Conservation (phyloP, 2,888 invertebrate species). For the Beris chalybata region DNA sequence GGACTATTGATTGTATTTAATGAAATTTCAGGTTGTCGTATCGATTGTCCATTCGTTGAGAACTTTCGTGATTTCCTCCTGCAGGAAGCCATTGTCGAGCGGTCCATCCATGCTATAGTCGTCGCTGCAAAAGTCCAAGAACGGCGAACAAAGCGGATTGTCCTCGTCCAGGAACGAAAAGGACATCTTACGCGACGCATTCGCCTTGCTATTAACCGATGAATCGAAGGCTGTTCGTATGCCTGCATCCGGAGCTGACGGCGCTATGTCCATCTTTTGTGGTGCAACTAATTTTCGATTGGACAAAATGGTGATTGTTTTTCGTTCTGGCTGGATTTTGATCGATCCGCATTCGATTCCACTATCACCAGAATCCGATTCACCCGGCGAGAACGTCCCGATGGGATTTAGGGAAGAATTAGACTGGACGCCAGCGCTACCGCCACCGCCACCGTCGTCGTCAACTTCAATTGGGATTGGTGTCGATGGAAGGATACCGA, state of each 20-base stretch:
- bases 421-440: not conserved
- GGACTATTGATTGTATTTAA: too few species aligned
- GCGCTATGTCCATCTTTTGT: not conserved
- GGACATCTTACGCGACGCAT: constrained; percentile 25
- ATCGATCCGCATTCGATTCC: constrained; percentile 49
- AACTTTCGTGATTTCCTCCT: constrained; percentile 48
- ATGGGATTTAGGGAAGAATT: not conserved
- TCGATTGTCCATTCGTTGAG: constrained; percentile 45
- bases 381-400: constrained; percentile 8
- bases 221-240: constrained; percentile 37
- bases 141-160: constrained; percentile 47
- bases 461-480: constrained; percentile 37
- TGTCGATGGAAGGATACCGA: constrained; percentile 48
- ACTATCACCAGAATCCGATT: constrained; percentile 43
- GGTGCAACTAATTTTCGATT: not conserved
- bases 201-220: not conserved
- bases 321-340: not conserved
- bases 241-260: not conserved
- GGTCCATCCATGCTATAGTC: constrained; percentile 50
- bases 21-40: constrained; percentile 41
- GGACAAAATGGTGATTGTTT: not conserved
- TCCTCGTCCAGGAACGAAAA: constrained; percentile 43
- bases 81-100: constrained; percentile 42
- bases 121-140: constrained; percentile 51
- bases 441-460: constrained; percentile 5